Evolutionary conservation across 2,888 invertebrate genomes (phyloP), one percentile per base, ranked within the genome.

Genomic region (Caenorhabditis parvicauda): DNA sequence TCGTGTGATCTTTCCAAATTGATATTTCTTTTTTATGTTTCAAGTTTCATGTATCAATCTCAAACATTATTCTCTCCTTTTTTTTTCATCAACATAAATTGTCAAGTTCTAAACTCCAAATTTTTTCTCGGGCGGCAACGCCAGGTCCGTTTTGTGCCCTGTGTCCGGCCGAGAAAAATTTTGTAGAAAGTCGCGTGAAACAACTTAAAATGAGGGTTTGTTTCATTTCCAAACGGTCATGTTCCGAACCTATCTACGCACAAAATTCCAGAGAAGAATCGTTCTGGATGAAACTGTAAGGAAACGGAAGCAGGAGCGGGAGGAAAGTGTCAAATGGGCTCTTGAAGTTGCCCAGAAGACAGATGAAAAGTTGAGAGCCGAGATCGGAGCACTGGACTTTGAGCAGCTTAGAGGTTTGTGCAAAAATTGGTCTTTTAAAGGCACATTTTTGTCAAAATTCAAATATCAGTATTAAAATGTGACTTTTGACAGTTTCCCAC

Each of bases 321-420:
- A 63, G 4, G 65, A 67, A 28, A 67, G 63, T 48, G 39, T 74
- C 7, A 47, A 54, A 43, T 59, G 54, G 21, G 70, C 72, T 0
- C 52, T 55, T n/a, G 38, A 53, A 25, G 56, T 53, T 9, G 55
- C 67, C 0, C 39, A 35, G 4, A 63, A 60, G 45, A 22, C 70
- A 14, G 61, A 60, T 14, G 41, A 49, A 7, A 56, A 53, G 24
- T 48, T 50, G 6, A 55, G 68, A 19, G 51, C 67, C 12, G 41
- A 53, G 35, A 72, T 74, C 52, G 63, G 41, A 7, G 29, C 38
- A 1, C 32, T 69, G 38, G 49, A 52, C 19, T 74, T 67, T 50
- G 52, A 48, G 1, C 45, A 58, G 41, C 29, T 67, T 22, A 63
- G 61, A 66, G 70, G 70, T 65, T n/a, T 37, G 56, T n/a, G n/a